Conservation (phyloP, 2,113 vertebrate genomes). For the Atherinomorus stipes region DNA sequence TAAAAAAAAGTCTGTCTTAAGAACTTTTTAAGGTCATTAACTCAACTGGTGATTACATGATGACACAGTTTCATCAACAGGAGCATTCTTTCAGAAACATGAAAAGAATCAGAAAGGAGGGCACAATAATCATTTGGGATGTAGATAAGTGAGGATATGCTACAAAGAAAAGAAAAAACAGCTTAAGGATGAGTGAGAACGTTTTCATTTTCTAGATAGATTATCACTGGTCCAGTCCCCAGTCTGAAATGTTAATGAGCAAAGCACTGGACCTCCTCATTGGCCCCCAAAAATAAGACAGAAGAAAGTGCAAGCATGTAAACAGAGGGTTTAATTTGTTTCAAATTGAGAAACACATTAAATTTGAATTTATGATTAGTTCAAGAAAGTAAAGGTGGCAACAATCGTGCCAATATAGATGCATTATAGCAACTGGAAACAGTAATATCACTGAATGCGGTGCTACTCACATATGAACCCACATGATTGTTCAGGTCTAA, state of each 20-base stretch:
- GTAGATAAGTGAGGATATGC: too few species aligned
- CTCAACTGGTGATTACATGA: slow-evolving; percentile 15
- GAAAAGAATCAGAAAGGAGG: too few species aligned
- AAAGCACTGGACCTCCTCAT: too few species aligned
- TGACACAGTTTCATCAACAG: neutral
- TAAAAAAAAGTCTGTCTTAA: neutral
- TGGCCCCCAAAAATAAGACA: too few species aligned
- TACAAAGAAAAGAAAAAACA: too few species aligned
- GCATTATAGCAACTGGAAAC: neutral
- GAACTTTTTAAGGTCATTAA: slow-evolving; percentile 9
- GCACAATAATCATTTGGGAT: too few species aligned
- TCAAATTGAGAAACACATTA: neutral
- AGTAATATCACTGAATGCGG: neutral
- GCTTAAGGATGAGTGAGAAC: too few species aligned
- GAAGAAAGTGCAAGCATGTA: neutral
- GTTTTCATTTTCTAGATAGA: too few species aligned
- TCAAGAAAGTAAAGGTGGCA: neutral
- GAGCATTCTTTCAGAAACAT: too few species aligned
- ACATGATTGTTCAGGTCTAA: too few species aligned
- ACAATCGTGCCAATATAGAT: neutral
- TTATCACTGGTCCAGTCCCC: too few species aligned
- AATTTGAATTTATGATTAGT: neutral
- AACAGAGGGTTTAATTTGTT: neutral
- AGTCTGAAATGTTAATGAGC: too few species aligned
- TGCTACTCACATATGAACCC: neutral